Evolutionary conservation across 2,797 vertebrate species (phyloP).

Genomic region (Brachyalestes nurse): DNA sequence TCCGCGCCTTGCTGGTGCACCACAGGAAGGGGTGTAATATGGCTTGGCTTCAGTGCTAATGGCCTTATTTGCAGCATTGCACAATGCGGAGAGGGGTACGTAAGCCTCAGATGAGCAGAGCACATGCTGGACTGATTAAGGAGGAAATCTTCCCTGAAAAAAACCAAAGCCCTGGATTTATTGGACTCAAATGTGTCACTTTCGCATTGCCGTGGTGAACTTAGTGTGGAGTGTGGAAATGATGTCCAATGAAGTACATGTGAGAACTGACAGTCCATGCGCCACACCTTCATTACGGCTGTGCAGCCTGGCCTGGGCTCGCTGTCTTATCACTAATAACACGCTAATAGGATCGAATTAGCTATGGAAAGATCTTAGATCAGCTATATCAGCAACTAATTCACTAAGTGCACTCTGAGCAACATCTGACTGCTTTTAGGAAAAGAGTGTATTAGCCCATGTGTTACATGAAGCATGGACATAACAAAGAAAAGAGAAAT

Average conservation of each 20-base stretch:
- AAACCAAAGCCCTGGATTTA: not conserved
- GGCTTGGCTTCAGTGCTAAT: slow-evolving; percentile 16
- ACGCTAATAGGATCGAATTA: slow-evolving; percentile 29
- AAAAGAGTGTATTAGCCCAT: not conserved
- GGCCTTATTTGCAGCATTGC: slow-evolving; percentile 33
- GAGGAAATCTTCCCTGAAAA: slow-evolving; percentile 20
- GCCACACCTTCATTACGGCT: not conserved
- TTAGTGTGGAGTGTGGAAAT: no score
- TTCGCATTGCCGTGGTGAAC: not conserved
- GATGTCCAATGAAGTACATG: not conserved
- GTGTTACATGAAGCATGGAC: not conserved
- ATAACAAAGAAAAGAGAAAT: no score
- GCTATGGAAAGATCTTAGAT: slow-evolving; percentile 26
- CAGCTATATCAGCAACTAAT: slow-evolving; percentile 8
- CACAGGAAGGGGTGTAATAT: slow-evolving; percentile 26
- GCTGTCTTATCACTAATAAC: slow-evolving; percentile 21
- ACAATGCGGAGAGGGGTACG: slow-evolving; percentile 20
- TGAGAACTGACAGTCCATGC: not conserved
- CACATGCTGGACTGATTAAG: slow-evolving; percentile 43
- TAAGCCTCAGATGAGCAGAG: slow-evolving; percentile 30
- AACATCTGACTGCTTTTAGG: slow-evolving; percentile 2
- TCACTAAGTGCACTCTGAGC: not conserved
- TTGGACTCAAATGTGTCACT: not conserved
- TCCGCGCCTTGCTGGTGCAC: not conserved
- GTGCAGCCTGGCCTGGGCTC: not conserved